Evolutionary conservation across 1,140 invertebrate species (phyloP).

Genomic region (Drosophila orosa): DNA sequence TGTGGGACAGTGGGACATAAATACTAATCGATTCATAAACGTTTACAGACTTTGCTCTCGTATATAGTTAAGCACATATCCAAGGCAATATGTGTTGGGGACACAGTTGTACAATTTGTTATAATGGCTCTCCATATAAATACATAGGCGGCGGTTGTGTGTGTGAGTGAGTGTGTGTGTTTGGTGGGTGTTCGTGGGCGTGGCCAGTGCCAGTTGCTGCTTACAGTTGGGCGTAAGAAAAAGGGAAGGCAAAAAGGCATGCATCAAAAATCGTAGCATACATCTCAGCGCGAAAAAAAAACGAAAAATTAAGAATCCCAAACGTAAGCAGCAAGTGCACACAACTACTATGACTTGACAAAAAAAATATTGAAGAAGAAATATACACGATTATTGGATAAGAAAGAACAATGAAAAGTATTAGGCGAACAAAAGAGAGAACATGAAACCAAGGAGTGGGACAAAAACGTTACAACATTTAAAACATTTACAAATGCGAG

Average conservation of each 20-base stretch:
- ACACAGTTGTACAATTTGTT: conserved; percentile 64
- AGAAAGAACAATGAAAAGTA: conserved; percentile 25
- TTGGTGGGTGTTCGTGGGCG: conserved; percentile 15
- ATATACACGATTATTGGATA: conserved; percentile 21
- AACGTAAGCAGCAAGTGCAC: conserved; percentile 67
- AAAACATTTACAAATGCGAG: conserved; percentile 66
- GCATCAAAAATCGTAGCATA: conserved; percentile 74
- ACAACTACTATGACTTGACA: conserved; percentile 41
- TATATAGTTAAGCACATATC: conserved; percentile 27
- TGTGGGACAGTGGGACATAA: conserved; percentile 24
- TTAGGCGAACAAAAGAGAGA: conserved; percentile 17
- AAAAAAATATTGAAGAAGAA: conserved; percentile 36
- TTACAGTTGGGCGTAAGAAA: conserved; percentile 39
- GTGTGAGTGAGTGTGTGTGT: conserved; percentile 14
- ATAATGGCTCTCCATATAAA: conserved; percentile 76
- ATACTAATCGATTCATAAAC: conserved; percentile 83
- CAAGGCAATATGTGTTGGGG: conserved; percentile 28
- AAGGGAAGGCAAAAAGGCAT: conserved; percentile 37
- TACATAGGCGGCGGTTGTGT: conserved; percentile 46
- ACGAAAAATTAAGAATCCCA: conserved; percentile 28
- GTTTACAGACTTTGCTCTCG: conserved; percentile 54
- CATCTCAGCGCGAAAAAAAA: conserved; percentile 58
- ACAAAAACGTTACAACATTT: conserved; percentile 62
- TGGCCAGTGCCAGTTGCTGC: conserved; percentile 45
- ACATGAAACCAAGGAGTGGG: conserved; percentile 1